phyloP scores from a whole-genome alignment of 2,797 vertebrate genomes.

The Oreortyx pictus region DNA sequence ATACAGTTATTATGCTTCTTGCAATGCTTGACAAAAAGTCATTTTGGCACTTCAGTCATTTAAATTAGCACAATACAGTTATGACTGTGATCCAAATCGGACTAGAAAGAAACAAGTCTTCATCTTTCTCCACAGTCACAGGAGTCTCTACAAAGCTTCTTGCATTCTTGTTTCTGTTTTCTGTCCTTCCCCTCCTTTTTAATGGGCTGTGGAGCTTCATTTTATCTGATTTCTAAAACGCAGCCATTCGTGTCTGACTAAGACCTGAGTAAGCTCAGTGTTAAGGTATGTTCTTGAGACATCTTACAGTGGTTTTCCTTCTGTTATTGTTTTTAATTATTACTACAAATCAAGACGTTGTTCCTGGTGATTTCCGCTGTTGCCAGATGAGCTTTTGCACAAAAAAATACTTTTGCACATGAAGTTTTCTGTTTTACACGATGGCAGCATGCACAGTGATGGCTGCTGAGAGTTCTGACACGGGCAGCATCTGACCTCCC shows the following conservation, averaged over 20 bases:
- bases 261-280: neutral
- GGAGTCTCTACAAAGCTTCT: neutral
- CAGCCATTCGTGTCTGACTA: neutral
- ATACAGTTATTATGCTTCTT: neutral
- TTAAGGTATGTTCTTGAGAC: neutral
- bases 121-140: neutral
- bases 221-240: neutral
- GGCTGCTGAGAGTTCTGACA: neutral
- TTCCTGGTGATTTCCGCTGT: neutral
- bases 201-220: neutral
- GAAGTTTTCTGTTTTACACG: neutral
- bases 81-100: neutral
- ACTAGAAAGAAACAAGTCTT: neutral
- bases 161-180: neutral
- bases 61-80: neutral
- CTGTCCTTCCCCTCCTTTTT: neutral
- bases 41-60: neutral
- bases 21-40: slow-evolving; percentile 25
- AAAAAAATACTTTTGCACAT: neutral
- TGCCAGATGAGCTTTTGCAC: neutral
- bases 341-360: neutral
- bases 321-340: neutral
- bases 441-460: neutral
- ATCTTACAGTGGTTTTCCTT: neutral
- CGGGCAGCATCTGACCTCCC: neutral